Conservation (phyloP, 2,113 vertebrate genomes). For the Camelus bactrianus region DNA sequence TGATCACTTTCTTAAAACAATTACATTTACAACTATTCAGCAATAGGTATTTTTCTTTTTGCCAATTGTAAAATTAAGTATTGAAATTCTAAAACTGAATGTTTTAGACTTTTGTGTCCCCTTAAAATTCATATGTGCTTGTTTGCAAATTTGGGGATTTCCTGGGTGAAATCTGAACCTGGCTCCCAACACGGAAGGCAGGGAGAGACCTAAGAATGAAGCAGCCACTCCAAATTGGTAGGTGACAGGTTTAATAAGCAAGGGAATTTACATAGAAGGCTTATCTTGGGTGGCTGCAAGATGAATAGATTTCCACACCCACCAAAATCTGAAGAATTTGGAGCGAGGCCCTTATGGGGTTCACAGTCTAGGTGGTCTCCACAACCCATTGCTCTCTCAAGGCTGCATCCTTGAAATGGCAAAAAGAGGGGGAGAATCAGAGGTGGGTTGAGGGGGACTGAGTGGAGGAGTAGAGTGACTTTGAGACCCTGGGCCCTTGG, state of each 20-base stretch:
- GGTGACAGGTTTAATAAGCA: background rate
- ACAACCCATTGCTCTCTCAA: background rate
- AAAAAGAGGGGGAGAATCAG: background rate
- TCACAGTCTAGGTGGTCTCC: background rate
- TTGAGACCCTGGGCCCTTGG: background rate
- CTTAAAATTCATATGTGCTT: background rate
- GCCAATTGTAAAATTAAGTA: background rate
- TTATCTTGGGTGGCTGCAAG: background rate
- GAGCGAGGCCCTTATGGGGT: background rate
- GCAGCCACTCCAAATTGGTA: background rate
- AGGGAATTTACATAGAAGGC: background rate
- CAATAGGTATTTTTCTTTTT: background rate
- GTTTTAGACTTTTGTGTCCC: background rate
- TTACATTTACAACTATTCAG: background rate
- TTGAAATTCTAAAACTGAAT: background rate
- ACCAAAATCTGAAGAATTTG: background rate
- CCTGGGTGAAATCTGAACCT: background rate
- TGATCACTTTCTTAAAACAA: background rate
- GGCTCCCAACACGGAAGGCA: background rate
- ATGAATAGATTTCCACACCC: background rate
- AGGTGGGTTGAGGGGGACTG: background rate
- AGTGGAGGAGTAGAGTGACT: background rate
- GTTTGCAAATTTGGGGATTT: background rate
- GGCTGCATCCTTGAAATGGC: background rate
- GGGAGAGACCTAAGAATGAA: background rate